Base-by-base conservation (phyloP, 2,888 invertebrate genomes). In the Sphecodes monilicornis region DNA sequence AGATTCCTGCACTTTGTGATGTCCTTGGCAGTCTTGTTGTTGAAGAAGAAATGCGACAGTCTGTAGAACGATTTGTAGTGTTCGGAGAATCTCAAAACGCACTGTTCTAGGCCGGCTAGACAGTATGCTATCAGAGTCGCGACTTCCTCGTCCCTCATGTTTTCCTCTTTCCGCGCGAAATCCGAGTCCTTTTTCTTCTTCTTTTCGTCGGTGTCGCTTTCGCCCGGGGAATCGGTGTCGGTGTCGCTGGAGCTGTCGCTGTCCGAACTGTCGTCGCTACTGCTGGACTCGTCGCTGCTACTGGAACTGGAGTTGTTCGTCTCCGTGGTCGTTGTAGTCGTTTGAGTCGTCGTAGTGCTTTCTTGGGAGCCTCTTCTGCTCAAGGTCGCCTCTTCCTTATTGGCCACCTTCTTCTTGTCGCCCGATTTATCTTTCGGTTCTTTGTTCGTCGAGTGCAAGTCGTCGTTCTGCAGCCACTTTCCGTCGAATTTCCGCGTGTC, bases 41-140 rank as follows among this genome's bases (percentile, higher is more conserved):
- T 96, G 93, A 97, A 97, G 94, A 97, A 98, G 92, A 98, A 97
- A 94, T 98, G 97, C 1, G 98, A 97, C 75, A 99, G 95, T 88
- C 98, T 96, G 94, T 98, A 99, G 76, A 98, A 96, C 0, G 98
- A 98, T 95, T 99, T 99, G 94, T 98, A 99, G 95, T 99, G 98
- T 90, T 98, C 98, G 0, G 98, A 97, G 93, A 98, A 98, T 71
- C 99, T 96, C 72, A 96, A 96, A 11, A 98, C 96, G 92, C 99
- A 99, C 91, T 98, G 97, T 95, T 98, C 97, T 87, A 99, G 95
- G 46, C 98, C 98, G 92, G 96, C 96, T 26, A 98, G 95, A 92
- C 98, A 98, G 60, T 96, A 96, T 46, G 96, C 95, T 50, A 97
- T 96, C 76, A 98, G 95, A 87, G 95, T 95, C 91, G 96, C 95